Base-by-base conservation (phyloP, 2,113 vertebrate genomes). In the Zosterops pallidus region DNA sequence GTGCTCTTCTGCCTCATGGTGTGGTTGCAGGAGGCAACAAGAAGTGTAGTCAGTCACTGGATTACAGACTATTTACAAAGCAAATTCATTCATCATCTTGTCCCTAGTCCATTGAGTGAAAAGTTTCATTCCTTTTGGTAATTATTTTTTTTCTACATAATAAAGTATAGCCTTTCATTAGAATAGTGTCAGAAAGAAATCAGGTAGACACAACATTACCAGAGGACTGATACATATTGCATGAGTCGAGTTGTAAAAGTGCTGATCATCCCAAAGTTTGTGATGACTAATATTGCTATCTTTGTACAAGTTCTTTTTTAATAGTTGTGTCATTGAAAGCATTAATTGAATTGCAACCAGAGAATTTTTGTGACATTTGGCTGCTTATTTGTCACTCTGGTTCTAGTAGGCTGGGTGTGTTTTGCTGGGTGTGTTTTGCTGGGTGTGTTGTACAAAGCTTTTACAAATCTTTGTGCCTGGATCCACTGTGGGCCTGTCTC, bases 361-460 rank as follows among this genome's bases (percentile, higher is more conserved):
- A 35, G 31, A 68, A 42, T 65, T 17, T 22, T 23, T 82, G 23
- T 77, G 72, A 52, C 3, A 5, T 47, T 86, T 80, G 31, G 18
- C 26, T 47, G 41, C 13, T 46, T 72, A 17, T 72, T 68, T 50
- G 4, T 37, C 44, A 35, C 29, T 22, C 31, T 60, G 11, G 10
- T 42, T 33, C 41, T 44, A 23, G 18, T 6, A 42, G 67, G 14
- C 29, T 26, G 12, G 6, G 7, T 56, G 26, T 56, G 25, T 84
- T 55, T 81, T 35, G 14, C 29, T 26, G 12, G 6, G 7, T 56
- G 26, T 56, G 25, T 84, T 55, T 81, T 60, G 35, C 35, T 63
- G 14, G 24, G 1, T 31, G 1, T 1, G 6, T 22, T 50, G 26
- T 25, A 13, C 1, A 1, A 78, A 63, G n/a, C 12, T 65, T 65